Percentiles rank a stretch among this genome's conserved stretches.
Conservation (phyloP, 2,888 invertebrate genomes). For the Brachynemurus nebulosus region DNA sequence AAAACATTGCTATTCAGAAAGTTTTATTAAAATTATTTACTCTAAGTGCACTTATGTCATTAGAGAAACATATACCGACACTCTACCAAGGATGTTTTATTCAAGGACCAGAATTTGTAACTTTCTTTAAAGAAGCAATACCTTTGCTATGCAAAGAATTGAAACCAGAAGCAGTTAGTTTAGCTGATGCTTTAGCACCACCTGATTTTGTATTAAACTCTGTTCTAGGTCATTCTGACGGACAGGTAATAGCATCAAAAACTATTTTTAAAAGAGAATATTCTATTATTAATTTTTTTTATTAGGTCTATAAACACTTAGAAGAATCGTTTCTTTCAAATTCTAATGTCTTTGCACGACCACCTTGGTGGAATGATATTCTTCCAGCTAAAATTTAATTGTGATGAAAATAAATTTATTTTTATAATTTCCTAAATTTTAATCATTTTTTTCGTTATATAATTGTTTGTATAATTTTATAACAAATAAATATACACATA, state of each 20-base stretch:
- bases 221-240: slow-evolving; percentile 72
- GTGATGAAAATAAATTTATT: too few species aligned
- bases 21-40: slow-evolving; percentile 47
- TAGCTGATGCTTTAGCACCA: slow-evolving; percentile 74
- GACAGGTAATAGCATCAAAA: slow-evolving; percentile 46
- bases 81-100: slow-evolving; percentile 57
- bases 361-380: slow-evolving; percentile 66
- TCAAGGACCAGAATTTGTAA: slow-evolving; percentile 36
- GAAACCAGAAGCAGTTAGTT: slow-evolving; percentile 57
- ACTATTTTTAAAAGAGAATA: background rate
- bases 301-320: slow-evolving; percentile 59
- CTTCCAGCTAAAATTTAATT: too few species aligned
- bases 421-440: too few species aligned
- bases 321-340: slow-evolving; percentile 46
- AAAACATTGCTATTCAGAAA: slow-evolving; percentile 35
- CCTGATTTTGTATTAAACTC: slow-evolving; percentile 79
- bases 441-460: too few species aligned
- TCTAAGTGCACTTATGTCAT: slow-evolving; percentile 49
- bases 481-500: too few species aligned
- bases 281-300: slow-evolving; percentile 8
- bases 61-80: slow-evolving; percentile 64
- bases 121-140: slow-evolving; percentile 51
- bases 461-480: too few species aligned
- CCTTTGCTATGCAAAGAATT: slow-evolving; percentile 45
- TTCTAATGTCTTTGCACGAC: slow-evolving; percentile 49